These are phyloP conservation scores for Bolborhynchus lineola DNA, from an alignment of 2,113 vertebrate species.

Conservation along the genomic window DNA sequence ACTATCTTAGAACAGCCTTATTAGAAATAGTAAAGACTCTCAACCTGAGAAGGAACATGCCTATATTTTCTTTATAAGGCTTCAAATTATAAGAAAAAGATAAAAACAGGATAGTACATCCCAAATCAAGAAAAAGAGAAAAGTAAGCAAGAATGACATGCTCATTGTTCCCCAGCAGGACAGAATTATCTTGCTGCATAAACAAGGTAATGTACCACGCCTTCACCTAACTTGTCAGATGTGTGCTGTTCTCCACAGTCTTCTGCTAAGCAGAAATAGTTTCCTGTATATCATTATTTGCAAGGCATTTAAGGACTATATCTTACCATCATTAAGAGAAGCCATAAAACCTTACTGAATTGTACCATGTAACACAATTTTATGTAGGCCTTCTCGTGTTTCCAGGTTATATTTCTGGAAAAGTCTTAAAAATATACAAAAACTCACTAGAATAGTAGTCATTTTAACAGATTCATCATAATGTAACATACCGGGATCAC, in stretches of 20 bases:
- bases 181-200: not conserved
- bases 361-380: not conserved
- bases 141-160: not conserved
- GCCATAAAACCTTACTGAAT: not conserved
- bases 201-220: not conserved
- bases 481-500: not conserved
- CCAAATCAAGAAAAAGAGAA: not conserved
- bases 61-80: not conserved
- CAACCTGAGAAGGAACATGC: not conserved
- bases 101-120: not conserved
- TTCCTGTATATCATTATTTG: not conserved
- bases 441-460: not conserved
- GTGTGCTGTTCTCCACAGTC: not conserved
- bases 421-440: not conserved
- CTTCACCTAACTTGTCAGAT: not conserved
- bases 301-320: not conserved
- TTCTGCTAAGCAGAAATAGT: not conserved
- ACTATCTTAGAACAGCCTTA: not conserved
- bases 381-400: not conserved
- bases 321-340: not conserved
- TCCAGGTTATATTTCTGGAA: not conserved
- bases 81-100: not conserved
- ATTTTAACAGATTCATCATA: not conserved
- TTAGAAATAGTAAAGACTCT: not conserved
- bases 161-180: not conserved